A percentile compares a stretch with the other conserved stretches of the same genome.
Conservation (phyloP, 2,888 invertebrate species). For the Tridacna gigas region DNA sequence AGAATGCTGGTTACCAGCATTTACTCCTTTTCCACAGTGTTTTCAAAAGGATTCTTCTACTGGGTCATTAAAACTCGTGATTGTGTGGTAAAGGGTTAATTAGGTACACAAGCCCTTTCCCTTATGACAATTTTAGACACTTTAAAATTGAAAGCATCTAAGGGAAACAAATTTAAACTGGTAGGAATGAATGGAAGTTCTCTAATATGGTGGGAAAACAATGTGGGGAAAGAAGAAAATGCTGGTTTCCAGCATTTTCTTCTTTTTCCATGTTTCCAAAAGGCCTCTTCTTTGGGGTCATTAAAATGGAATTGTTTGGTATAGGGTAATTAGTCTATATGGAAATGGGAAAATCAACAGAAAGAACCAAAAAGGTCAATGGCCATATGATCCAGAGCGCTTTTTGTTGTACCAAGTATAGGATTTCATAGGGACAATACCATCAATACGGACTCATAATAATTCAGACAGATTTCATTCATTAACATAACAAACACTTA, state of each 20-base stretch:
- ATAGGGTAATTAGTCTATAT: background rate
- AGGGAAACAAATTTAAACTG: too few relatives aligned
- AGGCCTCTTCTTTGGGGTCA: too few relatives aligned
- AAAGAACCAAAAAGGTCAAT: too few relatives aligned
- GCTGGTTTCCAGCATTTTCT: background rate
- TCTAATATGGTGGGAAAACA: too few relatives aligned
- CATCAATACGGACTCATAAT: background rate
- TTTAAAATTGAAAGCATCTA: too few relatives aligned
- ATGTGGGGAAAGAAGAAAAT: background rate
- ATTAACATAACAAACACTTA: slow-evolving; percentile 28
- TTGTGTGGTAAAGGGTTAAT: background rate
- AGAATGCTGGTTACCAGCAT: background rate
- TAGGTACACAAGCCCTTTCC: too few relatives aligned
- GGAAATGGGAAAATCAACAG: too few relatives aligned
- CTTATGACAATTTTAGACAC: too few relatives aligned
- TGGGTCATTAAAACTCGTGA: too few relatives aligned
- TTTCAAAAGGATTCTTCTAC: too few relatives aligned
- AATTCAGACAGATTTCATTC: slow-evolving; percentile 8
- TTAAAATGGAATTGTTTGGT: background rate
- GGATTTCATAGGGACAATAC: slow-evolving; percentile 20
- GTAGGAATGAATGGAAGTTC: too few relatives aligned
- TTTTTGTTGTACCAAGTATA: slow-evolving; percentile 3
- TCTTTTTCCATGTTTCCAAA: background rate
- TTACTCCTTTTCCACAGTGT: background rate
- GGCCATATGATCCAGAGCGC: too few relatives aligned